These are phyloP conservation scores for Lucilia sericata DNA, from an alignment of 1,140 invertebrate genomes.

Conservation along the genomic window DNA sequence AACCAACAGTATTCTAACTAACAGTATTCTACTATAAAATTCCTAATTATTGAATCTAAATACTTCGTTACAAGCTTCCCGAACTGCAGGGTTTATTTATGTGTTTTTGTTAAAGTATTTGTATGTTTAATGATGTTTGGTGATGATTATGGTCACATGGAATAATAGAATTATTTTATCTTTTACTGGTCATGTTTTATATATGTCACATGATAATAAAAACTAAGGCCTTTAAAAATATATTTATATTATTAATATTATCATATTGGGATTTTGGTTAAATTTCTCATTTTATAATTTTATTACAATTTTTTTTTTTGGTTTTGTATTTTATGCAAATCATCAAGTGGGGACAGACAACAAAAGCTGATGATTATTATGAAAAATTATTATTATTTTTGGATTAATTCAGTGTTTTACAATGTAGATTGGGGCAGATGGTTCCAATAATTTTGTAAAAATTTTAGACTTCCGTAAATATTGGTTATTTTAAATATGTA, in stretches of 20 bases:
- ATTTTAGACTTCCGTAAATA: too few species aligned
- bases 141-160: conserved; percentile 14
- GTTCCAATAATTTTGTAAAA: too few species aligned
- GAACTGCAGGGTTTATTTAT: not conserved
- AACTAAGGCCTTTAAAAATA: not conserved
- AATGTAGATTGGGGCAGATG: too few species aligned
- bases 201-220: not conserved
- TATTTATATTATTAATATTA: not conserved
- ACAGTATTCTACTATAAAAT: too few species aligned
- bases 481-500: too few species aligned
- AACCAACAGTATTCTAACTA: too few species aligned
- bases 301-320: too few species aligned
- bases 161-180: conserved; percentile 24
- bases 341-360: not conserved
- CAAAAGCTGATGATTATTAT: too few species aligned
- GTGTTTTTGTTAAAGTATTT: not conserved
- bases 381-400: too few species aligned
- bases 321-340: not conserved
- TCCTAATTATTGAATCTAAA: too few species aligned
- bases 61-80: too few species aligned
- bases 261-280: not conserved
- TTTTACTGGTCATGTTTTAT: conserved; percentile 17
- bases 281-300: not conserved
- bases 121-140: conserved; percentile 19
- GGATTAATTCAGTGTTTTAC: too few species aligned